Evolutionary conservation across 2,888 invertebrate genomes (phyloP).

Genomic region (Himalopsyche anomala): DNA sequence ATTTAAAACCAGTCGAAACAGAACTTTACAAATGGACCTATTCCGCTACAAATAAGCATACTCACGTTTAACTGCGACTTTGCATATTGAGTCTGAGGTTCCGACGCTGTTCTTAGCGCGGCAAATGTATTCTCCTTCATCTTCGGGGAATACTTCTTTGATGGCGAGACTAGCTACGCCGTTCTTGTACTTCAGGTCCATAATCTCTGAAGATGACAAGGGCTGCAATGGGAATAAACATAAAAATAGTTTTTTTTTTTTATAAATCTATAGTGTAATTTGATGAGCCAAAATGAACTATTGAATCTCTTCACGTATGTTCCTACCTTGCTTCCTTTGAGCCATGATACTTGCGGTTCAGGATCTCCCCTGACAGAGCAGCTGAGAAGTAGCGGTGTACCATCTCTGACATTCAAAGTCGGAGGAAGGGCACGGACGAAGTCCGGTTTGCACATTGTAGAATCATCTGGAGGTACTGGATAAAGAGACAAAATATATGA

Average conservation of each 20-base stretch:
- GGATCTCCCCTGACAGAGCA: conserved; percentile 94
- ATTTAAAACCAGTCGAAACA: no score
- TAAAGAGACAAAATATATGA: conserved; percentile 55
- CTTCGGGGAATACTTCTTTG: conserved; percentile 96
- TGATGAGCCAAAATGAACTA: conserved; percentile 68
- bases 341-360: conserved; percentile 94
- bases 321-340: conserved; percentile 86
- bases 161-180: conserved; percentile 92
- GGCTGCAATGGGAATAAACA: conserved; percentile 68
- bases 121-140: conserved; percentile 93
- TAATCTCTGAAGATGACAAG: conserved; percentile 86
- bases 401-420: conserved; percentile 88
- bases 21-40: no score
- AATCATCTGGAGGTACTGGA: conserved; percentile 90
- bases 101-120: conserved; percentile 95
- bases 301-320: conserved; percentile 66
- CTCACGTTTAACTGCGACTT: conserved; percentile 89
- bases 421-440: conserved; percentile 87
- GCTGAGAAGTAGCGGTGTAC: conserved; percentile 88
- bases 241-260: not conserved
- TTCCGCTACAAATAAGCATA: conserved; percentile 64
- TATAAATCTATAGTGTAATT: not conserved
- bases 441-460: conserved; percentile 90
- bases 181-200: conserved; percentile 94
- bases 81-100: conserved; percentile 88